Percentiles rank a stretch among this genome's conserved stretches.
phyloP scores from a whole-genome alignment of 2,113 vertebrate genomes.

The Hipposideros armiger region DNA sequence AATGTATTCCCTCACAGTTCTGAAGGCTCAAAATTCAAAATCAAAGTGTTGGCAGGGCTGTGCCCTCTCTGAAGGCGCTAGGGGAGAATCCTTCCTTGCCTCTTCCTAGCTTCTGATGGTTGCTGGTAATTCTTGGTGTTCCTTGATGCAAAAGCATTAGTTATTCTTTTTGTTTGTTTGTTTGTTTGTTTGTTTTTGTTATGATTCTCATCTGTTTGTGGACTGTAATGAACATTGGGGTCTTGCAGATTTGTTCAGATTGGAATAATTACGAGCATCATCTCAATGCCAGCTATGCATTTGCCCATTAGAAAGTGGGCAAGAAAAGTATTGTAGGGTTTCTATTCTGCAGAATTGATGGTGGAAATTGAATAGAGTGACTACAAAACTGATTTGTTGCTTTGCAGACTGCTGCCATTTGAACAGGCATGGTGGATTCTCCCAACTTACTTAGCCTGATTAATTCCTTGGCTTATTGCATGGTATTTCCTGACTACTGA shows the following conservation, averaged over 20 bases:
- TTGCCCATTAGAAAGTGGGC: background rate
- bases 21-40: slow-evolving; percentile 10
- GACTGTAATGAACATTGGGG: background rate
- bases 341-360: background rate
- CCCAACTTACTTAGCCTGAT: background rate
- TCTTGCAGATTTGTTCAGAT: background rate
- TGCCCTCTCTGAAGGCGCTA: background rate
- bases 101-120: background rate
- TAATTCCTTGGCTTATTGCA: background rate
- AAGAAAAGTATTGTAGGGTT: background rate
- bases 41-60: background rate
- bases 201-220: background rate
- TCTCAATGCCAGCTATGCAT: background rate
- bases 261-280: background rate
- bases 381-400: background rate
- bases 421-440: background rate
- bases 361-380: background rate
- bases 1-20: background rate
- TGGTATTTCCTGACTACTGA: background rate
- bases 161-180: background rate
- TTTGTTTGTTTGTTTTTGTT: background rate
- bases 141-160: background rate
- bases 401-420: background rate
- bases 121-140: background rate
- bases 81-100: background rate